Evolutionary conservation across 2,797 vertebrate genomes (phyloP), one percentile per base, ranked within the genome.

Genomic region (Chromobotia macracanthus): DNA sequence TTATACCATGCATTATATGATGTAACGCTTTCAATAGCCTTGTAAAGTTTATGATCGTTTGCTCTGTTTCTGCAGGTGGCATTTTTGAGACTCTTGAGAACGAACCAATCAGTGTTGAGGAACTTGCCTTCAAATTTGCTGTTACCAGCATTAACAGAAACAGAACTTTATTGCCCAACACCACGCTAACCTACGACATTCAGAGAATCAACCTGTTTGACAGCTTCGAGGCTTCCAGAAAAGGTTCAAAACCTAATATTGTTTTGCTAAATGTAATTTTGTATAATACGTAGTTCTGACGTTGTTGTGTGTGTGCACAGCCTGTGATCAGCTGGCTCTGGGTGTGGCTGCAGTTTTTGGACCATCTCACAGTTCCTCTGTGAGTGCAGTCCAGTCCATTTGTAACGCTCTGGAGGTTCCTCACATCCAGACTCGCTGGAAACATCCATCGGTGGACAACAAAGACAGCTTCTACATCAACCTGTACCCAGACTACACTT

Each of bases 21-120:
- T 41, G 38, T 41, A 41, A 41, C 7, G 1, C 38, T 41, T 41
- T 41, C 38, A 23, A 12, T 3, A 56, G 11, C 21, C 9, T 21
- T 23, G 9, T 3, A n/a, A 46, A 12, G 16, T 46, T 10, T 35
- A 19, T 19, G 1, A 13, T 21, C 12, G 28, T 72, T 61, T 80
- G 55, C 79, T 69, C 69, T 86, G 55, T 86, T 86, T 89, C 84
- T 87, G 72, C 93, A 99, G 98, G 98, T 85, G 98, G 98, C 76
- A 99, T 99, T 91, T 99, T 99, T 78, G 98, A 99, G 94, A 98
- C 96, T 3, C 90, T 97, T 86, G 98, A 99, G 92, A 98, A 96
- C 76, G 97, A 98, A 86, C 97, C 96, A 12, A 94, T 99, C 86
- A 97, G 96, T 75, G 91, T 97, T 81, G 98, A 99, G 90, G 98